Evolutionary conservation across 2,113 vertebrate species (phyloP), one percentile per base, ranked within the genome.

Genomic region (Astatoreochromis straeleni): DNA sequence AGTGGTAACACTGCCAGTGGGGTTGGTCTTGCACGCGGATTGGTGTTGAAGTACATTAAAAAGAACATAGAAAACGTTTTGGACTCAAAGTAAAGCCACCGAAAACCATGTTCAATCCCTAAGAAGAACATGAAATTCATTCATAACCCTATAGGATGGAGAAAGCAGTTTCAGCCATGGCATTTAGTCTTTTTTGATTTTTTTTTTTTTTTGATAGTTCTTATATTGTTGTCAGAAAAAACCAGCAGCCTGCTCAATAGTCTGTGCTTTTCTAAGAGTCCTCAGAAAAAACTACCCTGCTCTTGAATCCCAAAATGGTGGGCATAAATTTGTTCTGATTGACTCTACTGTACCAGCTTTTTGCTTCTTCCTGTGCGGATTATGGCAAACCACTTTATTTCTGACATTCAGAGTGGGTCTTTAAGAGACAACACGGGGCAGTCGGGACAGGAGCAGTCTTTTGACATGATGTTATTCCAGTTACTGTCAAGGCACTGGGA

Each of bases 1-100:
- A 94, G 91, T 85, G 82, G 91, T 93, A 93, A 90, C 91, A 83
- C 81, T 93, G 93, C 93, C 92, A 93, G 87, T 87, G 63, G 93
- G 92, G 90, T 91, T 19, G 47, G 42, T 94, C 94, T 94, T 93
- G 87, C 81, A 35, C 68, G 3, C 68, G 88, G 92, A 93, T 93
- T 92, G 92, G 81, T 90, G 87, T 85, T 93, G 84, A 91, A 93
- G 90, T 49, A 70, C 86, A 81, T 94, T 94, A 93, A 93, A 94
- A 88, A 92, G 89, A 90, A 93, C 85, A 93, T 83, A 87, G 87
- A 89, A 88, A 92, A 88, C 42, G 70, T 87, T 91, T 89, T 90
- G 87, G 88, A 91, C 86, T 88, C 80, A 84, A 90, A 83, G 70
- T 81, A 89, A 94, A 94, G 89, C 90, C 86, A 86, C 47, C 9